Base-by-base conservation (phyloP, 2,797 vertebrate species). In the Pangasius mekongensis region DNA sequence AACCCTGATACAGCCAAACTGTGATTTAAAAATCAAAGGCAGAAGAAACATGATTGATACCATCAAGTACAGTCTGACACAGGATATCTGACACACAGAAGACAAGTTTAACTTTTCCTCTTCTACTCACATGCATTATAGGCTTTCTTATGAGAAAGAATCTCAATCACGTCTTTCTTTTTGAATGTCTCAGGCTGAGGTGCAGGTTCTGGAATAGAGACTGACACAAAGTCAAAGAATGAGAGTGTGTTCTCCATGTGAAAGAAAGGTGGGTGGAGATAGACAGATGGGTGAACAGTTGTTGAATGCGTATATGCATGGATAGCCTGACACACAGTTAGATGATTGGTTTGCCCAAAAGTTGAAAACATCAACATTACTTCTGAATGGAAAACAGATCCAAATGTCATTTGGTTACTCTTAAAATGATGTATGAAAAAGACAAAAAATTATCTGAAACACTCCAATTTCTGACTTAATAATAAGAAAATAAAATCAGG, bases 131-230 rank as follows among this genome's bases (percentile, higher is more conserved):
- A 99, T 89, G 98, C 98, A 89, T 99, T 99, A 93, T 99, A 99
- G 91, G 99, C 98, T 93, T 99, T 99, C 94, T 99, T 99, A 94
- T 97, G 97, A 84, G 99, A 99, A 88, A 99, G 95, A 92, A 99
- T 99, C 95, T 99, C 97, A 88, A 99, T 96, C 90, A 99, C 96
- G 27, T 98, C 98, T 95, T 98, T 99, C 96, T 98, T 99, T 95
- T 98, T 98, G 94, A 98, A 97, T 83, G 96, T 95, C 90, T 99
- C 98, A 0, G 95, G 95, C 88, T 96, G 95, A 1, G 92, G 94
- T 33, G 94, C 85, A 0, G 96, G 95, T 92, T 99, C 98, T 96
- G 95, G 95, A 96, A 95, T 91, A 93, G 93, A 95, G 94, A 97
- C 96, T 97, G 91, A 94, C 87, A 95, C 91, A 95, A 93, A 54